Conservation (phyloP, 2,113 vertebrate genomes). For the Platycercus adscitus region DNA sequence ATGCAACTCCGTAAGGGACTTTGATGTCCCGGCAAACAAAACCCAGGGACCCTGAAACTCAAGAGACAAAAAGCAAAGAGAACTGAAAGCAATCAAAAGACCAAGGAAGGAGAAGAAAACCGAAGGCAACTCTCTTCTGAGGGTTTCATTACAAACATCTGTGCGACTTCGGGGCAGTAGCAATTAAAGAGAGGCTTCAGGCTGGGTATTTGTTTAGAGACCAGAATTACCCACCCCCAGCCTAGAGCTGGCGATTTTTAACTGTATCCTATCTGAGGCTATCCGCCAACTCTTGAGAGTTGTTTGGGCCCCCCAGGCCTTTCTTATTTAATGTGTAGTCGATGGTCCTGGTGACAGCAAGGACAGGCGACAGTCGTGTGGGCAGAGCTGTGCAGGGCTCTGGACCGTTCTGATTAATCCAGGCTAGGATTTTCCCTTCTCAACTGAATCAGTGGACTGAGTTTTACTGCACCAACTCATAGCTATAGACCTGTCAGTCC, state of each 20-base stretch:
- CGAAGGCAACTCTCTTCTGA: background rate
- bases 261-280: rapidly evolving
- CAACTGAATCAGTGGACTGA: rapidly evolving
- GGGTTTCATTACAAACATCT: background rate
- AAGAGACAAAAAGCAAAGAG: background rate
- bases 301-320: rapidly evolving
- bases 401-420: rapidly evolving
- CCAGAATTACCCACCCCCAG: background rate
- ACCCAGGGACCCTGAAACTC: background rate
- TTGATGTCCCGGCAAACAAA: background rate
- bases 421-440: rapidly evolving
- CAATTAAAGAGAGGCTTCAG: background rate
- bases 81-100: background rate
- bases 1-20: background rate
- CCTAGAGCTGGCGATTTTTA: background rate
- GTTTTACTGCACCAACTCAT: rapidly evolving
- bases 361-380: rapidly evolving
- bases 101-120: background rate
- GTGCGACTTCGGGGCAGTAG: background rate
- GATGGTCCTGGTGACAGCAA: rapidly evolving
- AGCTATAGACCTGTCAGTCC: background rate
- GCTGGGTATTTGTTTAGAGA: rapidly evolving
- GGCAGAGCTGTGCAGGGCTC: background rate
- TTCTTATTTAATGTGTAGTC: rapidly evolving
- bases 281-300: background rate